Base-by-base conservation (phyloP, 2,113 vertebrate genomes). In the Erinaceus europaeus region DNA sequence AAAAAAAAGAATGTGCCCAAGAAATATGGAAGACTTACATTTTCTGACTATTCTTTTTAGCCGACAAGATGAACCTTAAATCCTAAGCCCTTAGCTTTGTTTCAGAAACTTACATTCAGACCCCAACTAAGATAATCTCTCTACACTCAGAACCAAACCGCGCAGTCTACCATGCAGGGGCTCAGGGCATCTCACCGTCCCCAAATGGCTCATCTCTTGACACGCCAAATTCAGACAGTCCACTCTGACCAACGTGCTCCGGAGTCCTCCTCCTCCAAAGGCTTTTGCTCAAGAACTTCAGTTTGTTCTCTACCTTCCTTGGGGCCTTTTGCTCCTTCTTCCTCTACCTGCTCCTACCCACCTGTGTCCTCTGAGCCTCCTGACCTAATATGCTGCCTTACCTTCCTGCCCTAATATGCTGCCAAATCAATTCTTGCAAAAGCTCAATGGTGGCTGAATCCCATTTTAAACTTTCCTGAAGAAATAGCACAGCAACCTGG, bases 21-120 rank as follows among this genome's bases (percentile, higher is more conserved):
- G 20, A 78, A 74, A 46, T 74, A 79, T 20, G n/a, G 40, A 88
- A 65, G 27, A 62, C 14, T 29, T 8, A 14, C 38, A 73, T 62
- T 23, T 81, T 27, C 34, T 68, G 10, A 81, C 23, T 77, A 46
- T 80, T 93, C 25, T 29, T 55, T 14, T 53, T 38, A 46, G 27
- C 48, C 27, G 77, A 78, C 86, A 59, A 90, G 42, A 62, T 85
- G 20, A 89, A 67, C 25, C 21, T 23, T 77, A 84, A 85, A 61
- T 74, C 42, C 17, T 72, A 57, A 50, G 46, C 5, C n/a, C 25
- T 74, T 5, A 59, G 27, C 52, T 57, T 74, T 61, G 91, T 29
- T 64, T 64, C 57, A 91, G 25, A 32, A 69, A 77, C 2, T 74
- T 25, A 57, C 44, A 90, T 52, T 69, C 40, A 48, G 81, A 23